phyloP scores from a whole-genome alignment of 2,113 vertebrate species.

The Symphodus melops region DNA sequence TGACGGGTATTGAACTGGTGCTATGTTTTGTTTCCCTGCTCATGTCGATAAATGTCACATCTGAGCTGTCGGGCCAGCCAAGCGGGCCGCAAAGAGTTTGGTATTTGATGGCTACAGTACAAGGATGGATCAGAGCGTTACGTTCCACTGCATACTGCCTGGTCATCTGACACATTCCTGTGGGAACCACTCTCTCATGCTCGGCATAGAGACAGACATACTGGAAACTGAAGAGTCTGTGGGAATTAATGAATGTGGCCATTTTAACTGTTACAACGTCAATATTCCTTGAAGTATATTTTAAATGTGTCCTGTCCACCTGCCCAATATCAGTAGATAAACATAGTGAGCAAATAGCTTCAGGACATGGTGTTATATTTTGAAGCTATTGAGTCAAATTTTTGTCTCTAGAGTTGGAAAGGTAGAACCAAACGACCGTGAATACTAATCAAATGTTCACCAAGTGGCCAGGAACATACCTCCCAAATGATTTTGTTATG shows the following conservation, averaged over 20 bases:
- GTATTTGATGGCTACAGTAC: slow-evolving; percentile 46
- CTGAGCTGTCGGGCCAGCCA: slow-evolving; percentile 13
- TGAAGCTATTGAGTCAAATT: not conserved
- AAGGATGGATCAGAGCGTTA: slow-evolving; percentile 36
- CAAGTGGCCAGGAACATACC: no score
- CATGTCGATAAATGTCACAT: slow-evolving; percentile 34
- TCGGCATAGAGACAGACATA: not conserved
- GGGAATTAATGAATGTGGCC: no score
- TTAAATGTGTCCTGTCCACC: not conserved
- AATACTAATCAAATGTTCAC: no score
- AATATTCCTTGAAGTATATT: no score
- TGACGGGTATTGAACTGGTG: slow-evolving; percentile 42
- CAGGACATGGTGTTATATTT: not conserved
- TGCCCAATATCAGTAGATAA: not conserved
- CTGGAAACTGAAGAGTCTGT: not conserved
- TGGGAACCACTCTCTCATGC: slow-evolving; percentile 31
- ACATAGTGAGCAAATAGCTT: not conserved
- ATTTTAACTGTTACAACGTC: not conserved
- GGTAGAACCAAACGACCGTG: not conserved
- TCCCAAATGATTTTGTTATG: no score
- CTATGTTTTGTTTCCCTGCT: slow-evolving; percentile 34
- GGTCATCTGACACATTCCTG: slow-evolving; percentile 66
- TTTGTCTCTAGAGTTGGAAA: not conserved
- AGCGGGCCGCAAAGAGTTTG: slow-evolving; percentile 25
- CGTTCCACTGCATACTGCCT: slow-evolving; percentile 39